Conservation (phyloP, 1,140 invertebrate species). For the Drosophila nebulosa region DNA sequence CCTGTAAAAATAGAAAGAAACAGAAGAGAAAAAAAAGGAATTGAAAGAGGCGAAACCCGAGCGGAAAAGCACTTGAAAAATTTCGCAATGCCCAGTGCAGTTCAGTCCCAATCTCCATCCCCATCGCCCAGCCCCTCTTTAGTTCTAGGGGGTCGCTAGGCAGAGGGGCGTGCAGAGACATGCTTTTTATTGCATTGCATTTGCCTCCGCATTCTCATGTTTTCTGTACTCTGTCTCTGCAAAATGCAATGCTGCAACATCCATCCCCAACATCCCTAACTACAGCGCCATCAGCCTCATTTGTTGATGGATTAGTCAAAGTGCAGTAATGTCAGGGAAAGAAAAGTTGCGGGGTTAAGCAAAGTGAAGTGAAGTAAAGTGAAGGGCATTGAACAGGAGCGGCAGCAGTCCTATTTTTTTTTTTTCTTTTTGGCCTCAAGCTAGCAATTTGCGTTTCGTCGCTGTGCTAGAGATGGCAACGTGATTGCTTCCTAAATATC, state of each 20-base stretch:
- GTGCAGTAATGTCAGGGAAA: constrained; percentile 43
- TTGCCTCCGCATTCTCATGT: constrained; percentile 2
- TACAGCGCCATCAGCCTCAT: constrained; percentile 70
- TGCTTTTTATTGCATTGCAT: constrained; percentile 64
- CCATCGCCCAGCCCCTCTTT: background rate
- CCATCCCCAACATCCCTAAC: constrained; percentile 25
- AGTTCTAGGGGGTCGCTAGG: background rate
- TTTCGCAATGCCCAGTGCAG: background rate
- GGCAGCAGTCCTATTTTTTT: constrained; percentile 10
- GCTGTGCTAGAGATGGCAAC: background rate
- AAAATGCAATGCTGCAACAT: constrained; percentile 37
- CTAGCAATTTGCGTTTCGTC: background rate
- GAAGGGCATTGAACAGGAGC: constrained; percentile 42
- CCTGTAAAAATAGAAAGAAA: constrained; percentile 23
- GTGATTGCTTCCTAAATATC: too few species aligned
- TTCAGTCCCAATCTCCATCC: background rate
- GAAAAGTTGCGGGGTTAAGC: background rate
- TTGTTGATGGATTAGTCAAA: constrained; percentile 78
- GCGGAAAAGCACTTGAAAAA: constrained; percentile 52
- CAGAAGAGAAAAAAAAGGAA: constrained; percentile 51
- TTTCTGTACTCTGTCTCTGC: constrained; percentile 21
- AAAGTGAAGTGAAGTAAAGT: background rate
- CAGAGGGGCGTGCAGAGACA: constrained; percentile 17
- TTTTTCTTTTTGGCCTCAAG: background rate
- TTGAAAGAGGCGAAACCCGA: constrained; percentile 37